phyloP scores from a whole-genome alignment of 1,140 invertebrate species.

The Limonius californicus region DNA sequence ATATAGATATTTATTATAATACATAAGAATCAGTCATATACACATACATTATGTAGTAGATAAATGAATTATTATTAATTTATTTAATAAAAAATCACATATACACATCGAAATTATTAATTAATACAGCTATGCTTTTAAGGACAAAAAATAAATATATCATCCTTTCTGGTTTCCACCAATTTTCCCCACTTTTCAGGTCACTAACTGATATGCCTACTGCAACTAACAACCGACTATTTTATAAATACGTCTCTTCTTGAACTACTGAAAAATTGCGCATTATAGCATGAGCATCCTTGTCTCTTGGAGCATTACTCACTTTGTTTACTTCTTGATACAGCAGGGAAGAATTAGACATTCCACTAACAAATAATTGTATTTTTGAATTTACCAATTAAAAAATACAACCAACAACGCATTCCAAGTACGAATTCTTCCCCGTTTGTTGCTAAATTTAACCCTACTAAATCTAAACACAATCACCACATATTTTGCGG shows the following conservation, averaged over 20 bases:
- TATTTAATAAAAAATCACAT: conserved; percentile 2
- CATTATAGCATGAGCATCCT: not conserved
- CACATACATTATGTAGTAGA: conserved; percentile 8
- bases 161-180: not conserved
- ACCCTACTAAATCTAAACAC: too few species aligned
- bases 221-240: not conserved
- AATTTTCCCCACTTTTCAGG: not conserved
- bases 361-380: too few species aligned
- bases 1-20: conserved; percentile 15
- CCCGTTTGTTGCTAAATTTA: too few species aligned
- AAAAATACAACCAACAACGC: too few species aligned
- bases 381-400: too few species aligned
- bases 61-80: not conserved
- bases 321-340: too few species aligned
- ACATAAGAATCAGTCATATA: conserved; percentile 18
- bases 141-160: not conserved
- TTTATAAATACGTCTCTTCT: not conserved
- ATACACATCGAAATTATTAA: not conserved
- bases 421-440: too few species aligned
- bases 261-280: conserved; percentile 4
- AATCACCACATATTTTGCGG: too few species aligned
- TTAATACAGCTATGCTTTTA: conserved; percentile 5
- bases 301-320: too few species aligned
- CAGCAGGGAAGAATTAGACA: too few species aligned
- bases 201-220: conserved; percentile 10